Evolutionary conservation across 2,797 vertebrate species (phyloP), one percentile per base, ranked within the genome.

Genomic region (Macropus fuliginosus): DNA sequence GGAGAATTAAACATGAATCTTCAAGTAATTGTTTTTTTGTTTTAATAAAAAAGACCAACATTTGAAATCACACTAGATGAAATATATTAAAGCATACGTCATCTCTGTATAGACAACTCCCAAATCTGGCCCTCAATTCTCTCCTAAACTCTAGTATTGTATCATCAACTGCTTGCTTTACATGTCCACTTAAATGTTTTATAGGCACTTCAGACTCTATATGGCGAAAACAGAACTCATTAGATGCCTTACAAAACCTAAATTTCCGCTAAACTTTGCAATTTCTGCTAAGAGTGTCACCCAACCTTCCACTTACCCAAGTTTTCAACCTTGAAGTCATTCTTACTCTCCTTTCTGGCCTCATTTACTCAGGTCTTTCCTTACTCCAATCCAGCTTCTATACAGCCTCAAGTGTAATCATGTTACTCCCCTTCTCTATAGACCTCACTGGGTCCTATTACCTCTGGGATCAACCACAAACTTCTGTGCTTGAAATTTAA

Each of bases 1-100:
- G 50, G 62, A 96, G 31, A 95, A 91, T 94, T 18, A 89, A 56
- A 94, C 66, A 56, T 90, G 54, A 97, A 87, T 95, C 55, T 87
- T 90, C 13, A 28, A 40, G 94, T 55, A 55, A 18, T 10, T 91
- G 50, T 55, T 55, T 87, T 97, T 24, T 95, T 91, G 4, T 27
- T 93, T 94, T 29, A 81, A 66, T 18, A 50, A 54, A 52, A 96
- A 96, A 4, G 46, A 56, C 6, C 54, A 27, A 93, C 50, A 93
- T 92, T 96, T 96, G 81, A 97, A 96, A 55, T 93, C 54, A 93
- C 2, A 54, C 24, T 24, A 95, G 34, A 1, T 1, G 50, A 90
- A 34, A 46, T 34, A 81, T 87, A 27, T 87, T 87, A 50, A 87
- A 50, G 9, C 24, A 50, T 87, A 11, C 27, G 12, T 50, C 24